These are phyloP conservation scores for Onthophagus taurus DNA, from an alignment of 1,140 invertebrate genomes.

Conservation along the genomic window DNA sequence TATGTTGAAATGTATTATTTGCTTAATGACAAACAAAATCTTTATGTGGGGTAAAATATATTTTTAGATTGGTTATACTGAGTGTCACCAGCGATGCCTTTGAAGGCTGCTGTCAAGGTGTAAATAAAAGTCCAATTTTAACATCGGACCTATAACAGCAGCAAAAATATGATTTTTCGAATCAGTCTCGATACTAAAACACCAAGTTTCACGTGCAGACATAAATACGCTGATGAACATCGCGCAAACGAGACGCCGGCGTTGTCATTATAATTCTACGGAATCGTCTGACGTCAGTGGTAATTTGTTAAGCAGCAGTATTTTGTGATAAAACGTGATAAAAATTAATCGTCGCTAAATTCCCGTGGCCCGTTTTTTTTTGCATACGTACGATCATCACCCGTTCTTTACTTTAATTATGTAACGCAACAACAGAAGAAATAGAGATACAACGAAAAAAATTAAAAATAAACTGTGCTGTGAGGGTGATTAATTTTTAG, in stretches of 20 bases:
- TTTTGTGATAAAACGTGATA: conserved; percentile 4
- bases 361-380: not conserved
- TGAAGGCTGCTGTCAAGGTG: conserved; percentile 11
- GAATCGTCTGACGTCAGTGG: conserved; percentile 5
- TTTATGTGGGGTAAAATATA: conserved; percentile 6
- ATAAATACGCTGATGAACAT: not conserved
- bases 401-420: too few species aligned
- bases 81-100: conserved; percentile 6
- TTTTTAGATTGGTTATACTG: conserved; percentile 4
- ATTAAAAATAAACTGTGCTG: not conserved
- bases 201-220: not conserved
- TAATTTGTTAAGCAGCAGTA: conserved; percentile 5
- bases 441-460: not conserved
- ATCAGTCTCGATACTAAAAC: not conserved
- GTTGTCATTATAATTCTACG: not conserved
- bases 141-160: too few species aligned
- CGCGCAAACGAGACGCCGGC: too few species aligned
- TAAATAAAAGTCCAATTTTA: not conserved
- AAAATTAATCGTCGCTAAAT: conserved; percentile 5
- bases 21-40: not conserved
- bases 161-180: conserved; percentile 10
- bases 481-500: not conserved
- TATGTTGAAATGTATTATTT: too few species aligned
- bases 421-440: not conserved
- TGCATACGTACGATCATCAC: too few species aligned